Evolutionary conservation across 1,140 invertebrate species (phyloP).

Genomic region (Magallana gigas): DNA sequence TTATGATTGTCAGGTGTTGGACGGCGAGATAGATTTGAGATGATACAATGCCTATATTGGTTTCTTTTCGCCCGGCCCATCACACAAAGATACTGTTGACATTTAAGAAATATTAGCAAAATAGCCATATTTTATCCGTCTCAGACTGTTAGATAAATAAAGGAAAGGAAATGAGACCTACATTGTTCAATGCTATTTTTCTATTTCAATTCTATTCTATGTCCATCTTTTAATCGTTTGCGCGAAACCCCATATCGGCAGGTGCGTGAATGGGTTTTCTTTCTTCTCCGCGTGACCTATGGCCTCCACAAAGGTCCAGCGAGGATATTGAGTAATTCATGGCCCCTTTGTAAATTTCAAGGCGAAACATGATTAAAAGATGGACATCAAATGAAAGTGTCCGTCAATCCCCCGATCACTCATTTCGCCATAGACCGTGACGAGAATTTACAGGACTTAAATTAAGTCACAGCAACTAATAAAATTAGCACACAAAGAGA

Average conservation of each 20-base stretch:
- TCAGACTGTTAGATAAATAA: not conserved
- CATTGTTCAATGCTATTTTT: slow-evolving; percentile 4
- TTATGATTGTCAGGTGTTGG: slow-evolving; percentile 12
- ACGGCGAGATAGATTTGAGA: not conserved
- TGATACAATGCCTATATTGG: not conserved
- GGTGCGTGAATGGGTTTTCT: not conserved
- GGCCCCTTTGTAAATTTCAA: slow-evolving; percentile 30
- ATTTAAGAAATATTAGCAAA: slow-evolving; percentile 10
- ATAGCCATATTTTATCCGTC: not conserved
- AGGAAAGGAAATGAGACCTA: slow-evolving; percentile 24
- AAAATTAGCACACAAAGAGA: slow-evolving; percentile 31
- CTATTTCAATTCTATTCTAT: not conserved
- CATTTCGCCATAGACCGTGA: not conserved
- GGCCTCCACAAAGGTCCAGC: not conserved
- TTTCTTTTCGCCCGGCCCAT: not conserved
- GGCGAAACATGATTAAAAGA: slow-evolving; percentile 33
- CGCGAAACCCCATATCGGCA: not conserved
- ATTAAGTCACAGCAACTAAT: slow-evolving; percentile 23
- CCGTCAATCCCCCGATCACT: not conserved
- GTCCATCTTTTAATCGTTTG: slow-evolving; percentile 20
- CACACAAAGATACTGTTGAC: slow-evolving; percentile 3
- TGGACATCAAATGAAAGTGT: slow-evolving; percentile 30
- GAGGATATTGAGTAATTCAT: slow-evolving; percentile 23
- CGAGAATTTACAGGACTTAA: slow-evolving; percentile 1
- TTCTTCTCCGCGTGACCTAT: slow-evolving; percentile 28